These are phyloP conservation scores for Drosophila peninsularis DNA, from an alignment of 2,888 invertebrate genomes.

Conservation along the genomic window DNA sequence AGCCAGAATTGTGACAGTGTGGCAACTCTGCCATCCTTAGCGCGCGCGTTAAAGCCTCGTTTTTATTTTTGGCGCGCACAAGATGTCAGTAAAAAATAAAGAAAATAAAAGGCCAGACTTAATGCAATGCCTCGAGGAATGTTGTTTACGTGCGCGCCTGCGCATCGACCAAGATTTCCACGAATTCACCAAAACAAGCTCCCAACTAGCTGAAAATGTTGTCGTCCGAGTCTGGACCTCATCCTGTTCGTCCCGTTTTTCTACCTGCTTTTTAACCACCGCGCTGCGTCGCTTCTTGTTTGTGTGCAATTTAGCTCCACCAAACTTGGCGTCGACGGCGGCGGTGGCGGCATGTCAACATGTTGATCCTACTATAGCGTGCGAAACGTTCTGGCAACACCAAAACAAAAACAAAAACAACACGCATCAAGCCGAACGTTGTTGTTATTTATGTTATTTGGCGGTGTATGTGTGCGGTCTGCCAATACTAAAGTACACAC, in stretches of 20 bases:
- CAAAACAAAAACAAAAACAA: conserved; percentile 63
- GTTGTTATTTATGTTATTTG: conserved; percentile 72
- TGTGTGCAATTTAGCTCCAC: conserved; percentile 70
- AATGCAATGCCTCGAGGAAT: conserved; percentile 67
- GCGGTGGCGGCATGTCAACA: conserved; percentile 65
- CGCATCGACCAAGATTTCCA: conserved; percentile 68
- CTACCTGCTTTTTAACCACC: conserved; percentile 63
- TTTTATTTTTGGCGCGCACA: conserved; percentile 70
- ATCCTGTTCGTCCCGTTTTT: conserved; percentile 76
- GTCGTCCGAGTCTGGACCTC: conserved; percentile 50
- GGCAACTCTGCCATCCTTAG: conserved; percentile 43
- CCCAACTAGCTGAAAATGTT: conserved; percentile 38
- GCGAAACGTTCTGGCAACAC: conserved; percentile 73
- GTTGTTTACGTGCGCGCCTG: conserved; percentile 79
- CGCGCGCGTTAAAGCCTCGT: conserved; percentile 43
- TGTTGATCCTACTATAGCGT: conserved; percentile 74
- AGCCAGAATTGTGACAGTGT: conserved; percentile 13
- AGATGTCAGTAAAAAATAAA: conserved; percentile 13
- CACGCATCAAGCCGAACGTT: conserved; percentile 41
- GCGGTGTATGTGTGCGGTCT: conserved; percentile 40
- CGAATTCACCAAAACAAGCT: conserved; percentile 62
- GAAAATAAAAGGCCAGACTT: conserved; percentile 45
- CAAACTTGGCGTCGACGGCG: conserved; percentile 50
- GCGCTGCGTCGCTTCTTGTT: conserved; percentile 73
- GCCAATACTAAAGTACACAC: conserved; percentile 29